These are phyloP conservation scores for Corticium candelabrum DNA, from an alignment of 37 sponge, comb jelly and placozoan species.

Conservation along the genomic window DNA sequence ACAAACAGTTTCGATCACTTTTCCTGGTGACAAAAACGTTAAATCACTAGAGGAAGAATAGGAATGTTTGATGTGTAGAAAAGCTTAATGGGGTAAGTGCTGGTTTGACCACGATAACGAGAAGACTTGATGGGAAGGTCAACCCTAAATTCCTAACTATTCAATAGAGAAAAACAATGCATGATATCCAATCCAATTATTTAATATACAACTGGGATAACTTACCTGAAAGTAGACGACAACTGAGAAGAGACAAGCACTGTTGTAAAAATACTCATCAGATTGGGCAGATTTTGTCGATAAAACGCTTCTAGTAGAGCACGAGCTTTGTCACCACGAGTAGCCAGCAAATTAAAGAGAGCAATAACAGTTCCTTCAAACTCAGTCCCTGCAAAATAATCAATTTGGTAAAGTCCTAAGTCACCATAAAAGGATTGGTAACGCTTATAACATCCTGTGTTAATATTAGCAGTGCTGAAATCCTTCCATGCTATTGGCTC, in stretches of 20 bases:
- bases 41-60: no score
- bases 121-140: constrained; percentile 94
- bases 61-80: constrained; percentile 97
- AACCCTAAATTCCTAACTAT: constrained; percentile 72
- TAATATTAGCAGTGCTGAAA: constrained; percentile 87
- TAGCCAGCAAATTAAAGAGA: constrained; percentile 85
- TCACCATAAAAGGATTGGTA: no score
- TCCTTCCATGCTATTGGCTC: constrained; percentile 95
- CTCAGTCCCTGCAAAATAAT: constrained; percentile 53
- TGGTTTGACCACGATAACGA: constrained; percentile 74
- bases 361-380: constrained; percentile 96
- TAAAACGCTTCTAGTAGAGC: constrained; percentile 85
- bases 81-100: constrained; percentile 90
- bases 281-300: constrained; percentile 84
- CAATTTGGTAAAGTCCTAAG: background rate
- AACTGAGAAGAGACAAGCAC: constrained; percentile 70
- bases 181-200: background rate
- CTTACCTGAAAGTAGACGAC: constrained; percentile 93
- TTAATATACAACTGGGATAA: background rate
- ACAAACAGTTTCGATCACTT: background rate
- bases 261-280: constrained; percentile 81
- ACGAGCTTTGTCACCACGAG: constrained; percentile 72
- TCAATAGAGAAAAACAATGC: background rate
- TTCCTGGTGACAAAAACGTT: no score
- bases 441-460: constrained; percentile 55